These are phyloP conservation scores for Chaenodraco wilsoni DNA, from an alignment of 2,797 vertebrate species.

Conservation along the genomic window DNA sequence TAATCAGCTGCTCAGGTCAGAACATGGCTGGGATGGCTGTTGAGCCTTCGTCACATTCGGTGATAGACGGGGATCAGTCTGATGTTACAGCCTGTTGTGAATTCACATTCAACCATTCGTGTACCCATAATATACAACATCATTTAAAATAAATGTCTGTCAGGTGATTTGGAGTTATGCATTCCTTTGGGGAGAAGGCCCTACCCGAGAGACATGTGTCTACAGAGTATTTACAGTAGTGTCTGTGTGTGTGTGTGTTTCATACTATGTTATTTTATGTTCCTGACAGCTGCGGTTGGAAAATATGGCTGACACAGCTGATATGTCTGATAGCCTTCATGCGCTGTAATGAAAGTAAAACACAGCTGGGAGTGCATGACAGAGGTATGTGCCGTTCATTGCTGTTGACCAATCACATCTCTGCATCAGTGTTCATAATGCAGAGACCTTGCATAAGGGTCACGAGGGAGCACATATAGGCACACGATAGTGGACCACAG, in stretches of 20 bases:
- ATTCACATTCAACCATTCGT: slow-evolving; percentile 47
- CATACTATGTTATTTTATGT: slow-evolving; percentile 22
- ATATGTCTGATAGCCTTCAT: slow-evolving; percentile 61
- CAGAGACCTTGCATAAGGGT: slow-evolving; percentile 56
- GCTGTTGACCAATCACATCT: slow-evolving; percentile 51
- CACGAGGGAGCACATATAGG: slow-evolving; percentile 27
- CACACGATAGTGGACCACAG: slow-evolving; percentile 55
- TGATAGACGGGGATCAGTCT: slow-evolving; percentile 65
- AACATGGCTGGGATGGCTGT: slow-evolving; percentile 66
- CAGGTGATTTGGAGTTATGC: slow-evolving; percentile 28
- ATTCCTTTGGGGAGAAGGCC: slow-evolving; percentile 22
- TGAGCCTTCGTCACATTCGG: slow-evolving; percentile 47
- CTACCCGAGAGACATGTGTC: not conserved
- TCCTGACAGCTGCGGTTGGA: slow-evolving; percentile 62
- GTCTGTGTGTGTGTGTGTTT: slow-evolving; percentile 17
- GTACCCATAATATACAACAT: slow-evolving; percentile 27
- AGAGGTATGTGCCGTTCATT: slow-evolving; percentile 53
- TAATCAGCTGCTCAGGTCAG: slow-evolving; percentile 63
- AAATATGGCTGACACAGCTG: slow-evolving; percentile 68
- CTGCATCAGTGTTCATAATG: slow-evolving; percentile 29
- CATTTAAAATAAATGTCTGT: slow-evolving; percentile 31
- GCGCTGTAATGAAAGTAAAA: slow-evolving; percentile 73
- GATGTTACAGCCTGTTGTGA: slow-evolving; percentile 59
- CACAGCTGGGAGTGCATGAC: slow-evolving; percentile 69
- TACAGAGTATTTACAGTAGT: slow-evolving; percentile 15